Base-by-base conservation (phyloP, 2,113 vertebrate species). In the Synodontis membranacea region DNA sequence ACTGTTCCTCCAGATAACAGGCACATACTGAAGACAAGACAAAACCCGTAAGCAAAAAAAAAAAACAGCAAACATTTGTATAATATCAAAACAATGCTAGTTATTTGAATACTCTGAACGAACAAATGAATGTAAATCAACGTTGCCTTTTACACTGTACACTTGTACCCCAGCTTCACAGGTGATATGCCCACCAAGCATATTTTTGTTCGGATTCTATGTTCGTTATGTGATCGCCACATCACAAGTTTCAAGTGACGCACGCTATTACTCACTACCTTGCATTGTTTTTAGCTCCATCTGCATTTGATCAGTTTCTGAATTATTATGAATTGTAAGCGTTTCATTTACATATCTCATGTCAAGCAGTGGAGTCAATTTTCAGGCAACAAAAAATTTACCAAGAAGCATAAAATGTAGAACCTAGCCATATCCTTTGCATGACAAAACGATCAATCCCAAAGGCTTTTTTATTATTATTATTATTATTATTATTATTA, bases 1-100 rank as follows among this genome's bases (percentile, higher is more conserved):
- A 86, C 91, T 94, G 8, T 93, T 94, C 87, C 95, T 94, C 91
- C 94, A 93, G 82, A 95, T 91, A 37, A 94, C 92, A 14, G 96
- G 94, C 91, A 93, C 94, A 83, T 95, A 96, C 94, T 95, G 92
- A 44, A 81, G 21, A 89, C 25, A 80, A 58, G 17, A 64, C 44
- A 81, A 14, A 62, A 54, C 25, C 58, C n/a, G 14, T 66, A 8
- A 62, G 7, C 58, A 64, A n/a, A n/a, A n/a, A n/a, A n/a, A n/a
- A n/a, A n/a, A n/a, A n/a, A 11, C 39, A 60, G 23, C 52, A 81
- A 64, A 44, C 34, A 58, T 37, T 44, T 39, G 8, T 39, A 50
- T 31, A 15, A 78, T 21, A 5, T 0, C 28, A 31, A 78, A 50
- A 76, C 2, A 74, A 28, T 48, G n/a, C 11, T n/a, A 75, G 12